Evolutionary conservation across 92 coral and sea anemone species (phyloP).

Genomic region (Hydrozoanthus gracilis): DNA sequence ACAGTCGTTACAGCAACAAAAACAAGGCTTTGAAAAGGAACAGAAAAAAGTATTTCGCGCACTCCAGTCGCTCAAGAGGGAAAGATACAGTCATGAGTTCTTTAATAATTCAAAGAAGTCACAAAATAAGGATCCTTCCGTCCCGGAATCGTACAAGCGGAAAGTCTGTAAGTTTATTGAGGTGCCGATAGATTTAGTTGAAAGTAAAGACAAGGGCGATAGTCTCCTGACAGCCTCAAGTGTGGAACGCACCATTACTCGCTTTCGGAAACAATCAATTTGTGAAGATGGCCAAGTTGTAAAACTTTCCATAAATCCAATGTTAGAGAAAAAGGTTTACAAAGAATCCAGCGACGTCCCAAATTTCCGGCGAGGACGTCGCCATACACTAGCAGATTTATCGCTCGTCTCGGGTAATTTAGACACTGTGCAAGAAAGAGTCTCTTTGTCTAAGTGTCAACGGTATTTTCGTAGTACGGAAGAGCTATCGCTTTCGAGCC

Average conservation of each 20-base stretch:
- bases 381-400: background rate
- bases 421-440: background rate
- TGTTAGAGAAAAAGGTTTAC: background rate
- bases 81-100: background rate
- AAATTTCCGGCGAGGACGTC: background rate
- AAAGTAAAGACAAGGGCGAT: background rate
- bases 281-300: background rate
- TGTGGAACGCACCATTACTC: background rate
- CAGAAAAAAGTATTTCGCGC: background rate
- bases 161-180: background rate
- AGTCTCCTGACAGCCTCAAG: background rate
- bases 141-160: background rate
- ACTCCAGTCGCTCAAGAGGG: conserved; percentile 12
- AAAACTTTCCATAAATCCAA: background rate
- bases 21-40: background rate
- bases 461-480: too few relatives aligned
- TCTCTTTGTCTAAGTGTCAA: too few relatives aligned
- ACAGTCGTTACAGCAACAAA: background rate
- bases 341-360: background rate
- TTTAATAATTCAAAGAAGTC: background rate
- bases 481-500: too few relatives aligned
- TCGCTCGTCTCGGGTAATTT: background rate
- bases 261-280: background rate
- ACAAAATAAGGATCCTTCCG: background rate
- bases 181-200: background rate